Percentiles rank a stretch among this genome's conserved stretches.
phyloP scores from a whole-genome alignment of 1,140 invertebrate genomes.

The Aphelenchoides avenae region DNA sequence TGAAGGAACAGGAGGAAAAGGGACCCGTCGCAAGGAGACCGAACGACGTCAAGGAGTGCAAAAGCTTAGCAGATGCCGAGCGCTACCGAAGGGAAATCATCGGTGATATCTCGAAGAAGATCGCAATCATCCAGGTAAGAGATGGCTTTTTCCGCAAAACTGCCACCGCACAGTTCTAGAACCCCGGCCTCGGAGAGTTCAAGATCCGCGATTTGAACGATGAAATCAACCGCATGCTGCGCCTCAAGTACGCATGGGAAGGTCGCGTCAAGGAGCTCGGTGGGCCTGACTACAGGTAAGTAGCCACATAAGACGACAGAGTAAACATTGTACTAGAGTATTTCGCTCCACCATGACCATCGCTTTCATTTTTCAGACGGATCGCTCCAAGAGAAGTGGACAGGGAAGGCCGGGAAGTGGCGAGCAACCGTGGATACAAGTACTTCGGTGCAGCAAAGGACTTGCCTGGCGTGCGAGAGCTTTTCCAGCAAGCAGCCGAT shows the following conservation, averaged over 20 bases:
- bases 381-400: slow-evolving; percentile 54
- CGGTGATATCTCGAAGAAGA: slow-evolving; percentile 89
- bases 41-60: slow-evolving; percentile 50
- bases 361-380: slow-evolving; percentile 29
- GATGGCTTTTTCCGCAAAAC: slow-evolving; percentile 2
- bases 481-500: slow-evolving; percentile 76
- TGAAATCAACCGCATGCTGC: slow-evolving; percentile 94
- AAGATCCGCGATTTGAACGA: slow-evolving; percentile 95
- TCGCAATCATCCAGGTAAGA: slow-evolving; percentile 84
- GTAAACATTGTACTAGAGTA: slow-evolving; percentile 8
- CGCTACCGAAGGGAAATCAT: slow-evolving; percentile 56
- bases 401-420: slow-evolving; percentile 75
- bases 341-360: slow-evolving; percentile 4
- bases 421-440: slow-evolving; percentile 94
- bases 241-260: slow-evolving; percentile 94
- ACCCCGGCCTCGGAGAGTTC: slow-evolving; percentile 94
- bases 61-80: slow-evolving; percentile 45
- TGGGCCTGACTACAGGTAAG: slow-evolving; percentile 77
- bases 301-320: too few relatives aligned
- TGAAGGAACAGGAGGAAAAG: slow-evolving; percentile 59
- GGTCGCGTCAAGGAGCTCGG: slow-evolving; percentile 88
- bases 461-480: slow-evolving; percentile 88
- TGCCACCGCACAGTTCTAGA: slow-evolving; percentile 30
- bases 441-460: slow-evolving; percentile 99
- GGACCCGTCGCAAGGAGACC: slow-evolving; percentile 53